Evolutionary conservation across 2,888 invertebrate species (phyloP).

Genomic region (Noctua pronuba): DNA sequence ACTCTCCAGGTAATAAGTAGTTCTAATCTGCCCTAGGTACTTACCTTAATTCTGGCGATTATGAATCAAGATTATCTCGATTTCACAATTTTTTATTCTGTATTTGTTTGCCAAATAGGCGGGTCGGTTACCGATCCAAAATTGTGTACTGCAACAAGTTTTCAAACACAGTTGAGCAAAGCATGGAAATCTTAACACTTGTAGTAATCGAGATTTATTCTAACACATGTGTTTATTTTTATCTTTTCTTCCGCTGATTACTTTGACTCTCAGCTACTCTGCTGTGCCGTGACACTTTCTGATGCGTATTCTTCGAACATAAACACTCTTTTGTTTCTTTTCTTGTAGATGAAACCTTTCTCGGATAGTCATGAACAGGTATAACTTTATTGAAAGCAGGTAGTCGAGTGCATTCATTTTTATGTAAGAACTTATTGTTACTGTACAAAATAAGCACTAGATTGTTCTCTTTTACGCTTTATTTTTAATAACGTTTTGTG

Average conservation of each 20-base stretch:
- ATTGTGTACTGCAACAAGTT: conserved; percentile 14
- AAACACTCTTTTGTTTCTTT: conserved; percentile 80
- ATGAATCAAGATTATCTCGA: not conserved
- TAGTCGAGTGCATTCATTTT: conserved; percentile 82
- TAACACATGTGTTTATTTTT: conserved; percentile 6
- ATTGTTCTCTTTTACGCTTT: conserved; percentile 69
- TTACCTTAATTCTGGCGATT: not conserved
- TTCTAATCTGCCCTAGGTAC: too few species aligned
- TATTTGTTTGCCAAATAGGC: conserved; percentile 22
- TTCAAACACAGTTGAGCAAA: conserved; percentile 40
- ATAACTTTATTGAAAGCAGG: conserved; percentile 81
- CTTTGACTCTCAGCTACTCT: conserved; percentile 28
- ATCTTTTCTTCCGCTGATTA: conserved; percentile 38
- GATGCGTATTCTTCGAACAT: conserved; percentile 58
- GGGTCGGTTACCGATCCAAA: conserved; percentile 23
- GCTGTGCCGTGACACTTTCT: conserved; percentile 36
- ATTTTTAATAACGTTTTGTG: conserved; percentile 62
- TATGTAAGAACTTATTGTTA: conserved; percentile 73
- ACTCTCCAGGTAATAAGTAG: not conserved
- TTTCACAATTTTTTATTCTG: not conserved
- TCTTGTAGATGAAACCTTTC: conserved; percentile 90
- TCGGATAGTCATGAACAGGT: conserved; percentile 91
- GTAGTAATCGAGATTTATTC: not conserved
- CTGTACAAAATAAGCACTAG: conserved; percentile 74
- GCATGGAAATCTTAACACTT: conserved; percentile 37